Conservation (phyloP, 1,140 invertebrate genomes). For the Hormaphis cornu region DNA sequence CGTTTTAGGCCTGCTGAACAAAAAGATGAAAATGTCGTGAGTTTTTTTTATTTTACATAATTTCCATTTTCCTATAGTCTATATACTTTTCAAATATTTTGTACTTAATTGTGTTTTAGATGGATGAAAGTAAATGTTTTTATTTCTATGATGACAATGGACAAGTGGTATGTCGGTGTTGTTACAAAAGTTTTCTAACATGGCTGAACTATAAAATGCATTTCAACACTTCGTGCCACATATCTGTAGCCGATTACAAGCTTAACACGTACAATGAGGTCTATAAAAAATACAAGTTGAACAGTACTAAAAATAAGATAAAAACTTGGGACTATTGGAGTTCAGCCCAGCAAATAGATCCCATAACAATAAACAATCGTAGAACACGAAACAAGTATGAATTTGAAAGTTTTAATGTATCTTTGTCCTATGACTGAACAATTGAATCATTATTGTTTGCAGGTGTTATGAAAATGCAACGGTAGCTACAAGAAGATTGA, state of each 20-base stretch:
- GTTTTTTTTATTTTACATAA: not conserved
- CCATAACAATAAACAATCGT: conserved; percentile 9
- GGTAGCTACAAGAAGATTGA: not conserved
- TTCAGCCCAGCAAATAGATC: conserved; percentile 9
- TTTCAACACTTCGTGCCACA: not conserved
- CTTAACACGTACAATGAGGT: conserved; percentile 8
- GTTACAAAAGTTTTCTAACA: not conserved
- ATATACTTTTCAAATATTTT: not conserved
- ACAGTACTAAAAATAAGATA: conserved; percentile 6
- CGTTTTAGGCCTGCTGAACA: not conserved
- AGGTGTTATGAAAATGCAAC: conserved; percentile 18
- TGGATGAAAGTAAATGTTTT: conserved; percentile 1
- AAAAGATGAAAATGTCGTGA: not conserved
- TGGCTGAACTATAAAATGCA: conserved; percentile 7
- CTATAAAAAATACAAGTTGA: conserved; percentile 25
- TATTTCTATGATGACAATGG: conserved; percentile 17
- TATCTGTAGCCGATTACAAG: not conserved
- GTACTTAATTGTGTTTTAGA: not conserved
- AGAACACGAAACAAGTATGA: conserved; percentile 21
- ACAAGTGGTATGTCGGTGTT: conserved; percentile 22
- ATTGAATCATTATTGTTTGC: not conserved
- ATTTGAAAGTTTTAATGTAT: not conserved
- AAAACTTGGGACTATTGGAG: not conserved
- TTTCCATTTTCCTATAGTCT: no score
- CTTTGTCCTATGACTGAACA: not conserved